Conservation (phyloP, 2,113 vertebrate genomes). For the Australoheros scitulus region DNA sequence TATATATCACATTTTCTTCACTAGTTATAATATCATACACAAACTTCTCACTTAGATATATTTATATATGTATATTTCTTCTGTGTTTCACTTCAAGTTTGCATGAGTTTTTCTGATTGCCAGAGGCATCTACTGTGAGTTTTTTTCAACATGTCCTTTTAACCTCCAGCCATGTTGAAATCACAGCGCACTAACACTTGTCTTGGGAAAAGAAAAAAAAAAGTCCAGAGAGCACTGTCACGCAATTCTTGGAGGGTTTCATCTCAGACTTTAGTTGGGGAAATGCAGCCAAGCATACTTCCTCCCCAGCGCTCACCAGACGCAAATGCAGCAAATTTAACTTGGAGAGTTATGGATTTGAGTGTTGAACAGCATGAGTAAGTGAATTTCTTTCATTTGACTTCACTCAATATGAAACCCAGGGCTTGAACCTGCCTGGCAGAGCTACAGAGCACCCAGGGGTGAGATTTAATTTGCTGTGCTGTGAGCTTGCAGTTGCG, state of each 20-base stretch:
- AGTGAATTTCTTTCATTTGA: conserved; percentile 66
- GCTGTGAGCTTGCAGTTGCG: conserved; percentile 41
- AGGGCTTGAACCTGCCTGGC: conserved; percentile 46
- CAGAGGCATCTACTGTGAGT: conserved; percentile 48
- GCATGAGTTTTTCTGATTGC: conserved; percentile 70
- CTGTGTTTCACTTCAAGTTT: conserved; percentile 72
- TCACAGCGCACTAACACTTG: conserved; percentile 60
- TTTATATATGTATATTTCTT: conserved; percentile 73
- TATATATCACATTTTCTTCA: conserved; percentile 79
- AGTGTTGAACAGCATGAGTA: conserved; percentile 61
- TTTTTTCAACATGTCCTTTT: conserved; percentile 42
- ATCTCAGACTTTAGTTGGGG: conserved; percentile 31
- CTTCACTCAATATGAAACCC: conserved; percentile 55
- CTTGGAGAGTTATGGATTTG: conserved; percentile 52
- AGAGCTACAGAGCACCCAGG: conserved; percentile 33
- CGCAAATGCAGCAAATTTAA: conserved; percentile 57
- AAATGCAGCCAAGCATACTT: conserved; percentile 50
- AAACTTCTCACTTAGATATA: conserved; percentile 80
- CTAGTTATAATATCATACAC: conserved; percentile 80
- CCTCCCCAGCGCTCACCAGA: conserved; percentile 53
- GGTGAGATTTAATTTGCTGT: conserved; percentile 42
- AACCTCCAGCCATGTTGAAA: conserved; percentile 57
- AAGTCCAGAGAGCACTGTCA: conserved; percentile 43
- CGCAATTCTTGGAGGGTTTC: conserved; percentile 38
- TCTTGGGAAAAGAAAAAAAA: neutral